Evolutionary conservation across 2,888 invertebrate species (phyloP), one percentile per base, ranked within the genome.

Genomic region (Acrobasis repandana): DNA sequence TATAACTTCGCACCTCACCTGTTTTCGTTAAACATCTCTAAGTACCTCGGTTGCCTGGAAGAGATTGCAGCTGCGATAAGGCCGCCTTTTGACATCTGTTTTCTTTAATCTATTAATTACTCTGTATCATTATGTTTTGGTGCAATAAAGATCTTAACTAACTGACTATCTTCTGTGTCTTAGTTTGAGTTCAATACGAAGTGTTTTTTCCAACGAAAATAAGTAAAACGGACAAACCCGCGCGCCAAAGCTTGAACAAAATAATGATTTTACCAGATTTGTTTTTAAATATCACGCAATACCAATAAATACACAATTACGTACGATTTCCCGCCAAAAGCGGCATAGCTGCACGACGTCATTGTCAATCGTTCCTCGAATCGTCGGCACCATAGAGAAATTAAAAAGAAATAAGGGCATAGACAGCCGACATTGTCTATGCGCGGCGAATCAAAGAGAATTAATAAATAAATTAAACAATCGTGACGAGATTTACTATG

Each of bases 401-500:
- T 86, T 86, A 86, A 88, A 88, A 87, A 88, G 84, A 86, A 88
- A 85, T 81, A 82, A 79, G 79, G 77, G 77, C 85, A 85, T 84
- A 84, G 80, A 84, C 80, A 73, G 76, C 66, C 65, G 60, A 57
- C 78, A 77, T 80, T 76, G 77, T 75, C 72, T 76, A 79, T 75
- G 71, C 51, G 52, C 60, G 60, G 60, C 16, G 46, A 43, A 20
- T 52, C 60, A 60, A 60, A 60, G 52, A 58, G 56, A 56, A 56
- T 56, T 51, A 16, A 54, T 52, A 58, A 51, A 58, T 58, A 58
- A 38, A 58, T 58, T 58, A 58, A 43, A 56, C 28, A 61, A n/a
- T 60, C 60, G 60, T 60, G 60, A 60, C 51, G 43, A 43, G 50
- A 28, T 59, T 58, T 43, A 36, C 16, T 46, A 58, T 51, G 50